These are phyloP conservation scores for Eucera pruinosa DNA, from an alignment of 2,888 invertebrate genomes.

Conservation along the genomic window DNA sequence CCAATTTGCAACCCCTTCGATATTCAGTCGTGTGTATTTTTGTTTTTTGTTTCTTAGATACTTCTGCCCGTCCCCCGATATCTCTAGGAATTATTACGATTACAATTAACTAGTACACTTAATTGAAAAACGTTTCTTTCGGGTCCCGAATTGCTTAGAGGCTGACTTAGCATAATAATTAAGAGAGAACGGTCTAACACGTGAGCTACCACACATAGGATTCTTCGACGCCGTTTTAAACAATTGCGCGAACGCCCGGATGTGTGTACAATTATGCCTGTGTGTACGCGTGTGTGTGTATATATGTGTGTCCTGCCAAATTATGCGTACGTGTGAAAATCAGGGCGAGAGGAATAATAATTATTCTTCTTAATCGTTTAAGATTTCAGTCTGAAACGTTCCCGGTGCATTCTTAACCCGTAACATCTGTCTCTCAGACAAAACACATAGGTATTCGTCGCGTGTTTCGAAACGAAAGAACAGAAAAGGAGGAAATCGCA, in stretches of 20 bases:
- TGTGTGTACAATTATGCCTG: slow-evolving; percentile 16
- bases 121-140: slow-evolving; percentile 77
- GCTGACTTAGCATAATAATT: slow-evolving; percentile 76
- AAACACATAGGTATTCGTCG: too few relatives aligned
- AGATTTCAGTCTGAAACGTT: slow-evolving; percentile 47
- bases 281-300: too few relatives aligned
- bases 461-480: neutral
- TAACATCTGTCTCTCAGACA: slow-evolving; percentile 24
- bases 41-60: slow-evolving; percentile 52
- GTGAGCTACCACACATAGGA: slow-evolving; percentile 30
- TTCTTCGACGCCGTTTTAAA: slow-evolving; percentile 29
- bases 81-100: slow-evolving; percentile 69
- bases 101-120: slow-evolving; percentile 78
- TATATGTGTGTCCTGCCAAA: too few relatives aligned
- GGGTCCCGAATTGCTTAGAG: slow-evolving; percentile 80
- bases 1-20: slow-evolving; percentile 38
- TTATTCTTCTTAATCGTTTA: slow-evolving; percentile 29
- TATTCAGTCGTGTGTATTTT: too few relatives aligned
- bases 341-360: neutral
- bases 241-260: slow-evolving; percentile 1
- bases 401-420: slow-evolving; percentile 4
- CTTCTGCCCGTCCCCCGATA: slow-evolving; percentile 54
- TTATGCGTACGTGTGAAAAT: too few relatives aligned
- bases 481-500: too few relatives aligned
- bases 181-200: slow-evolving; percentile 53